These are phyloP conservation scores for Agapostemon virescens DNA, from an alignment of 2,888 invertebrate species.

Conservation along the genomic window DNA sequence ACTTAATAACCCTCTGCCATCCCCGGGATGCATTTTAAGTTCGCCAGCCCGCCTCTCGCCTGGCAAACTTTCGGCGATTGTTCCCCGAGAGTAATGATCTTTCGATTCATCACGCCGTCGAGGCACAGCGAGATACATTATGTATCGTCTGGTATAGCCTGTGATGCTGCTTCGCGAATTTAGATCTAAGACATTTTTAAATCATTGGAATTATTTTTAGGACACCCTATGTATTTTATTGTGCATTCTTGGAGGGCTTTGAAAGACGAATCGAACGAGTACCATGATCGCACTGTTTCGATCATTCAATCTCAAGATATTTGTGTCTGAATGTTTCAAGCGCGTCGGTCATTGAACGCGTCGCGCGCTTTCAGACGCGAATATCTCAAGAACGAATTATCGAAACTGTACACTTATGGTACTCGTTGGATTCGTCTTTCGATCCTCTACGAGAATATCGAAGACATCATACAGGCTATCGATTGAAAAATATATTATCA, in stretches of 20 bases:
- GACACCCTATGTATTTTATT: too few relatives aligned
- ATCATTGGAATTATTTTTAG: too few relatives aligned
- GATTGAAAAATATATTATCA: background rate
- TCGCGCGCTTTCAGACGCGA: background rate
- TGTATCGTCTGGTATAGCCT: too few relatives aligned
- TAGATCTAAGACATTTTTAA: background rate
- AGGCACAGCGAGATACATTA: background rate
- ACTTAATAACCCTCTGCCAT: constrained; percentile 52
- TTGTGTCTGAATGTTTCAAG: too few relatives aligned
- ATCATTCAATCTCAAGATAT: background rate
- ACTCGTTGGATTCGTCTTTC: background rate
- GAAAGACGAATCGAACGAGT: background rate
- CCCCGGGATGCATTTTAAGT: constrained; percentile 14
- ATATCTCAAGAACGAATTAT: background rate
- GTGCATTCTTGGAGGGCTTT: background rate
- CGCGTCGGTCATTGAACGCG: too few relatives aligned
- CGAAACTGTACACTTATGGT: background rate
- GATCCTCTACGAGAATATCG: background rate
- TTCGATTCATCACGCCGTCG: background rate
- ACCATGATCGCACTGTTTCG: background rate
- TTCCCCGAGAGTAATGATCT: background rate
- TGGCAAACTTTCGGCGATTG: constrained; percentile 48
- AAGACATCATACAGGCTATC: background rate
- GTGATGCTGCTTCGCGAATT: background rate
- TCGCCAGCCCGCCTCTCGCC: constrained; percentile 5